A percentile compares a stretch with the other conserved stretches of the same genome.
These are phyloP conservation scores for Paragorgia papillata DNA, from an alignment of 92 coral and sea anemone genomes.

Conservation along the genomic window DNA sequence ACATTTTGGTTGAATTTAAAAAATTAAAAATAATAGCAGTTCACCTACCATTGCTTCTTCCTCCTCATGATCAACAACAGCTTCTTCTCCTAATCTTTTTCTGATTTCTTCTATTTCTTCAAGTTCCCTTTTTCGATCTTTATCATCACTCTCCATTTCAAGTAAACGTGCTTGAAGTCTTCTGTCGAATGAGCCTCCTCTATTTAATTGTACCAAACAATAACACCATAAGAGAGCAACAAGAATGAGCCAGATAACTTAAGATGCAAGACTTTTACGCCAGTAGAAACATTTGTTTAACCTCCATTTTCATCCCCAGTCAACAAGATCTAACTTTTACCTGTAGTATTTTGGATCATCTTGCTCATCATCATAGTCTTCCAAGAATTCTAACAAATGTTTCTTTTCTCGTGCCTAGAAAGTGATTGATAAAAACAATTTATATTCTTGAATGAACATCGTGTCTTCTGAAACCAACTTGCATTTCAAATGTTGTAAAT, in stretches of 20 bases:
- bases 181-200: constrained; percentile 80
- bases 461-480: too few species aligned
- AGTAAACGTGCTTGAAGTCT: constrained; percentile 79
- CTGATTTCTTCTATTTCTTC: constrained; percentile 96
- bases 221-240: background rate
- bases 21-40: background rate
- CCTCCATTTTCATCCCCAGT: too few species aligned
- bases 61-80: constrained; percentile 25
- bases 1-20: too few species aligned
- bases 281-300: too few species aligned
- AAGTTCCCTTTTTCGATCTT: constrained; percentile 90
- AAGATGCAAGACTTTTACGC: too few species aligned
- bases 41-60: constrained; percentile 9
- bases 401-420: constrained; percentile 90
- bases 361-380: constrained; percentile 91
- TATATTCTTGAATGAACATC: too few species aligned
- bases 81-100: constrained; percentile 74
- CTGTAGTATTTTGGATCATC: constrained; percentile 97
- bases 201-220: too few species aligned
- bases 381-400: constrained; percentile 87
- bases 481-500: too few species aligned
- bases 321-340: too few species aligned
- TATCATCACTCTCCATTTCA: constrained; percentile 86
- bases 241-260: too few species aligned
- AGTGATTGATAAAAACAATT: too few species aligned